A percentile compares a stretch with the other conserved stretches of the same genome.
Evolutionary conservation across 2,797 vertebrate species (phyloP).

Genomic region (Natrix natrix): DNA sequence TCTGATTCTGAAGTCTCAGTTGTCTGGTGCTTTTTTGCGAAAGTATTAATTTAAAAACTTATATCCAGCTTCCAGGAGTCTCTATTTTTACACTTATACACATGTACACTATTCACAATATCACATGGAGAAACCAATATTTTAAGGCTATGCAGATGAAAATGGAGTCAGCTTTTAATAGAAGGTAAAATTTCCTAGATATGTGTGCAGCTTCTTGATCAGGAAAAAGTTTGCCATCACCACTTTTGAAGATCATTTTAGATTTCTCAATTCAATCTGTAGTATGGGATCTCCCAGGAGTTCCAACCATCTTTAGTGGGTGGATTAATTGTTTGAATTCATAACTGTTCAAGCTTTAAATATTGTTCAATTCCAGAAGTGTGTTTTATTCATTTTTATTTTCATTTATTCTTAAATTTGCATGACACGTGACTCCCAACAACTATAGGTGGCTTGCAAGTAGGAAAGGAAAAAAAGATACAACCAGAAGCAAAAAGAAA

Average conservation of each 20-base stretch:
- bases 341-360: neutral
- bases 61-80: neutral
- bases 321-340: neutral
- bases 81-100: neutral
- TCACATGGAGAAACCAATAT: neutral
- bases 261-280: neutral
- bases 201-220: neutral
- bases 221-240: neutral
- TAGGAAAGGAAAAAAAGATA: neutral
- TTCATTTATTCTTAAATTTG: neutral
- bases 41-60: constrained; percentile 1
- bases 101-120: neutral
- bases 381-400: neutral
- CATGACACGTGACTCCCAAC: neutral
- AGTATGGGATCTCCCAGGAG: neutral
- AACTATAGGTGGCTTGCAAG: neutral
- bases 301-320: neutral
- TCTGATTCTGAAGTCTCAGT: neutral
- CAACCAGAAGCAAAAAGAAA: neutral
- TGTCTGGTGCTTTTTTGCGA: neutral
- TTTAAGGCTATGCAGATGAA: neutral
- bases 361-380: neutral
- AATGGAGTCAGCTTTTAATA: neutral
- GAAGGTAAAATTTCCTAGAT: neutral
- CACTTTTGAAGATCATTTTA: neutral